Conservation (phyloP, 1,140 invertebrate species). For the Cryptotermes secundus region DNA sequence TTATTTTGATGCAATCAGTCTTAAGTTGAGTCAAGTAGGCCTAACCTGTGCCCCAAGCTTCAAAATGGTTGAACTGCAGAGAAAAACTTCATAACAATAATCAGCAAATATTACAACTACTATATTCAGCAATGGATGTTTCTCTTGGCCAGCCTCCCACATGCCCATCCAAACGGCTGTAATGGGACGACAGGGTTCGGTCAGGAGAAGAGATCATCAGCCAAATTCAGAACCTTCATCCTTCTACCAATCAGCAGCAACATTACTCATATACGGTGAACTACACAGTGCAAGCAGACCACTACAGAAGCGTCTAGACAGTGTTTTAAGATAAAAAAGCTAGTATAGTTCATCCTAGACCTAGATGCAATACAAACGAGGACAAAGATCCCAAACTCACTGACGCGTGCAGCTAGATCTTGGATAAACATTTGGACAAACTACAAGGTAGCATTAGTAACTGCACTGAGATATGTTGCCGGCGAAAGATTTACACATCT, state of each 20-base stretch:
- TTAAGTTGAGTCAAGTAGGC: slow-evolving; percentile 37
- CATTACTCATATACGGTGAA: not conserved
- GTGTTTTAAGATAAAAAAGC: not conserved
- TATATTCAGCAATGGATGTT: not conserved
- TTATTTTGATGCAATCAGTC: slow-evolving; percentile 37
- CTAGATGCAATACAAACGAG: not conserved
- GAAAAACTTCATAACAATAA: slow-evolving; percentile 25
- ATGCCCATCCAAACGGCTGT: not conserved
- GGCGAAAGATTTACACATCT: not conserved
- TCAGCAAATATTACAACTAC: slow-evolving; percentile 10
- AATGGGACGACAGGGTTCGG: not conserved
- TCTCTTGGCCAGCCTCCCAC: slow-evolving; percentile 4
- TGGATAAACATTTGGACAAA: not conserved
- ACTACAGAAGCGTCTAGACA: slow-evolving; percentile 6
- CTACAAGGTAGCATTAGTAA: not conserved
- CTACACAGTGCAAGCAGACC: not conserved
- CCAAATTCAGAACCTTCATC: not conserved
- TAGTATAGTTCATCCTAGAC: not conserved
- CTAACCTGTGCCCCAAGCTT: slow-evolving; percentile 33
- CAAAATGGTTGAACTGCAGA: slow-evolving; percentile 25
- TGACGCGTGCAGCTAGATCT: not conserved
- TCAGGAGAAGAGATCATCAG: not conserved
- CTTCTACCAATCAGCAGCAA: not conserved
- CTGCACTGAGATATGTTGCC: not conserved
- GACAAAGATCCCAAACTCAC: not conserved